Conservation (phyloP, 2,888 invertebrate genomes). For the Zaprionus bogoriensis region DNA sequence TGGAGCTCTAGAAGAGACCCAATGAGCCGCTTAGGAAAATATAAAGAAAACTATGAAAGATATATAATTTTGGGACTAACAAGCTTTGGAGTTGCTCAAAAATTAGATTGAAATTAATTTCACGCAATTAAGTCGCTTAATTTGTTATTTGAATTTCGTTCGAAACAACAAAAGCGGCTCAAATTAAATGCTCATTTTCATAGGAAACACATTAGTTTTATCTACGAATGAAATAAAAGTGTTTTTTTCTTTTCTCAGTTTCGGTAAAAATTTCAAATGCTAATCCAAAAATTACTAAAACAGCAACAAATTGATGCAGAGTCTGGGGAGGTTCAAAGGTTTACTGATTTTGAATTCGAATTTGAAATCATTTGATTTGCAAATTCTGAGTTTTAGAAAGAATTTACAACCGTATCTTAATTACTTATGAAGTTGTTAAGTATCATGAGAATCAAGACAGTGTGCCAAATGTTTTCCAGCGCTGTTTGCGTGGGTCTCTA, state of each 20-base stretch:
- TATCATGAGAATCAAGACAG: conserved; percentile 21
- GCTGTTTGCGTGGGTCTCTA: too few relatives aligned
- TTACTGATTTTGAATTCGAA: conserved; percentile 26
- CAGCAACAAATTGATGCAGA: conserved; percentile 12
- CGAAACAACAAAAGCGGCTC: conserved; percentile 37
- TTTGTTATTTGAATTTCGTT: conserved; percentile 51
- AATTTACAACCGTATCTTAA: conserved; percentile 36
- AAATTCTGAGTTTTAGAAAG: conserved; percentile 37
- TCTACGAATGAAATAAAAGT: neutral
- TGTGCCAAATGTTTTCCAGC: too few relatives aligned
- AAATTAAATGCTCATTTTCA: conserved; percentile 62
- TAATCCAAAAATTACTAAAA: conserved; percentile 30
- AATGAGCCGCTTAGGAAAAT: conserved; percentile 44
- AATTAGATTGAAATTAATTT: conserved; percentile 71
- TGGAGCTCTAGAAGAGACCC: conserved; percentile 25
- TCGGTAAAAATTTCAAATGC: conserved; percentile 31
- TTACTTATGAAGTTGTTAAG: conserved; percentile 21
- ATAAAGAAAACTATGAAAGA: neutral
- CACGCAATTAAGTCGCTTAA: conserved; percentile 58
- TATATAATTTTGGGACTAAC: conserved; percentile 17
- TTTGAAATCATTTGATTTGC: conserved; percentile 56
- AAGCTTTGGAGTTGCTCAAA: conserved; percentile 19
- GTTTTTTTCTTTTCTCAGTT: conserved; percentile 1
- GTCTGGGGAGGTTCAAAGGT: conserved; percentile 6
- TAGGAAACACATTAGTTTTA: conserved; percentile 59